A percentile compares a stretch with the other conserved stretches of the same genome.
These are phyloP conservation scores for Emys orbicularis DNA, from an alignment of 2,797 vertebrate species.

Conservation along the genomic window DNA sequence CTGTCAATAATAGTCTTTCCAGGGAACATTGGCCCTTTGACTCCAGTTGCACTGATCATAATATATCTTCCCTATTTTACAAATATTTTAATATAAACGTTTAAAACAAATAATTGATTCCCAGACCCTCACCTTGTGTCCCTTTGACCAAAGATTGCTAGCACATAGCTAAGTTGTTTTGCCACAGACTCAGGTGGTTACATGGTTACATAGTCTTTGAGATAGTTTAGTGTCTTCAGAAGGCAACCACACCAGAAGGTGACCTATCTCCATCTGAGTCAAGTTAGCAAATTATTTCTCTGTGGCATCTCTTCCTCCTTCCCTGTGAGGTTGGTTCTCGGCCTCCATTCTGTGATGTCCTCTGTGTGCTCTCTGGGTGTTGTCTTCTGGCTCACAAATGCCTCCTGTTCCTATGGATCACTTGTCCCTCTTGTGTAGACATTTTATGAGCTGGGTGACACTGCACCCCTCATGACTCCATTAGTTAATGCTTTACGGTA, in stretches of 20 bases:
- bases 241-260: background rate
- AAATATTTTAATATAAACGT: background rate
- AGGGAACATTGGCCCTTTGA: background rate
- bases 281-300: no score
- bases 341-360: background rate
- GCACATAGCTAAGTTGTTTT: background rate
- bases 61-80: background rate
- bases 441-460: background rate
- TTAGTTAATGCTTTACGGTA: background rate
- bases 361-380: background rate
- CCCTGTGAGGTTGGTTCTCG: background rate
- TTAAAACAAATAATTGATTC: background rate
- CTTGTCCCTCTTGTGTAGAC: background rate
- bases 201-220: background rate
- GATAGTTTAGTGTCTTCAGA: background rate
- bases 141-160: background rate
- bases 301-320: background rate
- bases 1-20: background rate
- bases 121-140: background rate
- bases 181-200: background rate
- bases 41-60: background rate
- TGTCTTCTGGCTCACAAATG: no score
- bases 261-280: background rate
- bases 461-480: background rate
- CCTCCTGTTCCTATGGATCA: background rate